These are phyloP conservation scores for Eupsittula cactorum DNA, from an alignment of 2,113 vertebrate species.

Conservation along the genomic window DNA sequence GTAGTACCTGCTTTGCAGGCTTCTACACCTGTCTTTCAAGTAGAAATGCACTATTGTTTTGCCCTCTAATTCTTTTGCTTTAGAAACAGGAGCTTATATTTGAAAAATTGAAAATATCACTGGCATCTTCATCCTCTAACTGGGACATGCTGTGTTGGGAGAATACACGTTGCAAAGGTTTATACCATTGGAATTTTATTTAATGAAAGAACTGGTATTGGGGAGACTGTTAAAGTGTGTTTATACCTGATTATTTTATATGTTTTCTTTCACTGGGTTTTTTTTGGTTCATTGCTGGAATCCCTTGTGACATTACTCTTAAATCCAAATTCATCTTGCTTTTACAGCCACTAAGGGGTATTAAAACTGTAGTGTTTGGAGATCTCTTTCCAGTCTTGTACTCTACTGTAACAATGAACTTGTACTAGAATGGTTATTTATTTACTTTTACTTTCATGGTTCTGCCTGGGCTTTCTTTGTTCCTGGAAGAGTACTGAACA, in stretches of 20 bases:
- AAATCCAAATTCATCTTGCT: not conserved
- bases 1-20: not conserved
- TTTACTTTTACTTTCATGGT: not conserved
- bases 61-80: not conserved
- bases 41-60: not conserved
- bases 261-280: not conserved
- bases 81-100: not conserved
- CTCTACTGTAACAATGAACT: not conserved
- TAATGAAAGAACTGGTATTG: not conserved
- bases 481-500: not conserved
- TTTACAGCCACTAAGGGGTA: not conserved
- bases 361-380: not conserved
- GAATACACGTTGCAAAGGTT: not conserved
- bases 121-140: accelerated
- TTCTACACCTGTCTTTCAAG: not conserved
- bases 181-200: not conserved
- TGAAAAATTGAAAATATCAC: not conserved
- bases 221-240: not conserved
- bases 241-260: not conserved
- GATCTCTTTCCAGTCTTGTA: not conserved
- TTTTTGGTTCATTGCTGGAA: not conserved
- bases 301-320: not conserved
- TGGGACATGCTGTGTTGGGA: not conserved
- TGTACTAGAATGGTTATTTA: not conserved
- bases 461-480: not conserved